Base-by-base conservation (phyloP, 1,140 invertebrate genomes). In the Tenebrio molitor region DNA sequence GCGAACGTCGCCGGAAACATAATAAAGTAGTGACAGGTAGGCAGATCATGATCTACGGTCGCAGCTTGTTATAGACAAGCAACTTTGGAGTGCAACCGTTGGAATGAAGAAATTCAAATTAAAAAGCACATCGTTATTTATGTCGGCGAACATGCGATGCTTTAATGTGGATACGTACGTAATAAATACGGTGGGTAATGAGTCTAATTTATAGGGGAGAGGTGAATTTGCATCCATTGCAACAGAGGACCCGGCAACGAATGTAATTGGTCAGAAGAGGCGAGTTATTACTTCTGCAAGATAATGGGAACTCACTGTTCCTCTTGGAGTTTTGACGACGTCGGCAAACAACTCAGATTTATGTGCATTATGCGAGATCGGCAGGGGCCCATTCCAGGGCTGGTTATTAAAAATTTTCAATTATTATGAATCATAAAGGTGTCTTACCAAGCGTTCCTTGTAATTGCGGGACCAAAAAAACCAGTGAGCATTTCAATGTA, bases 41-140 rank as follows among this genome's bases (percentile, higher is more conserved):
- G 50, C 50, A 58, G 50, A 58, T 58, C 50, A 58, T 58, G 50
- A 58, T 58, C 50, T 58, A 58, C 50, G 50, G 50, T 17, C 50
- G 50, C 50, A 58, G 50, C 50, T 58, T 58, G 29, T 58, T 58
- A 58, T 58, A 58, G 50, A 58, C 50, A 58, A 58, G 50, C 50
- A 58, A 58, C 50, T 58, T 58, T 58, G 29, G n/a, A 23, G 50
- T 58, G 50, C 50, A 58, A 58, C 50, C 29, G 50, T 58, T 58
- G 50, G 50, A 58, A 58, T 58, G 50, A 58, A 58, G 50, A 58
- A 58, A 58, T 58, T 58, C 23, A 58, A 58, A 58, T 58, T 58
- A 58, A 58, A 58, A 58, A 58, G 50, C 23, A 58, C 50, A 15
- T 8, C 23, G 50, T 58, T 58, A 58, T 58, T 58, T 58, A 58